Conservation (phyloP, 2,113 vertebrate genomes). For the Bubo bubo region DNA sequence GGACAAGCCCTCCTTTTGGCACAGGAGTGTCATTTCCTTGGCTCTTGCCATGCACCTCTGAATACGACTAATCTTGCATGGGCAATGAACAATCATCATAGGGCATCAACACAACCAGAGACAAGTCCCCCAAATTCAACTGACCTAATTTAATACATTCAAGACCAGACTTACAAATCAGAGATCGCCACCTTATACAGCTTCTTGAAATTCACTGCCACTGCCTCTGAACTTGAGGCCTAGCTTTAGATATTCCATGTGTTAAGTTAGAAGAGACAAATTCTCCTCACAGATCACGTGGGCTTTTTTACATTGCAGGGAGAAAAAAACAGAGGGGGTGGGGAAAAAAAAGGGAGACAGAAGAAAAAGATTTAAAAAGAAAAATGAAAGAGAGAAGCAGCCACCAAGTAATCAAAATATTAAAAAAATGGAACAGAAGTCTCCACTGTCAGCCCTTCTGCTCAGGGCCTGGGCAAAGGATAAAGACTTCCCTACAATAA, state of each 20-base stretch:
- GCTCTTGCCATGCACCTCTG: background rate
- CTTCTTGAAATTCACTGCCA: background rate
- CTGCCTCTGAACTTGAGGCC: background rate
- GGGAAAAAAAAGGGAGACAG: rapidly evolving
- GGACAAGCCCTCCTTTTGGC: background rate
- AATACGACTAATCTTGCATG: background rate
- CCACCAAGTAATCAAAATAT: background rate
- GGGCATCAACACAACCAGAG: background rate
- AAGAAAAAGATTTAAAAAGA: no score
- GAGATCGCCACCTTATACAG: background rate
- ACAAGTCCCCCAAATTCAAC: background rate
- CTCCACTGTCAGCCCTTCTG: background rate
- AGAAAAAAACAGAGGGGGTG: no score
- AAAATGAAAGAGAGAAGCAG: background rate
- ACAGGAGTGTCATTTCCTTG: background rate
- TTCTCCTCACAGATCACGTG: background rate
- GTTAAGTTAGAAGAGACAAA: background rate
- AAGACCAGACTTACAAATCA: background rate
- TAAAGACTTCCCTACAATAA: background rate
- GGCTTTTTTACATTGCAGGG: background rate
- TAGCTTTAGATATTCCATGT: background rate
- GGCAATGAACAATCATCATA: background rate
- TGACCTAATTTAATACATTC: background rate
- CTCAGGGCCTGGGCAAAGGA: background rate
- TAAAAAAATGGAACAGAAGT: background rate